phyloP scores from a whole-genome alignment of 1,140 invertebrate genomes.

The Pseudomyrmex flavicornis region DNA sequence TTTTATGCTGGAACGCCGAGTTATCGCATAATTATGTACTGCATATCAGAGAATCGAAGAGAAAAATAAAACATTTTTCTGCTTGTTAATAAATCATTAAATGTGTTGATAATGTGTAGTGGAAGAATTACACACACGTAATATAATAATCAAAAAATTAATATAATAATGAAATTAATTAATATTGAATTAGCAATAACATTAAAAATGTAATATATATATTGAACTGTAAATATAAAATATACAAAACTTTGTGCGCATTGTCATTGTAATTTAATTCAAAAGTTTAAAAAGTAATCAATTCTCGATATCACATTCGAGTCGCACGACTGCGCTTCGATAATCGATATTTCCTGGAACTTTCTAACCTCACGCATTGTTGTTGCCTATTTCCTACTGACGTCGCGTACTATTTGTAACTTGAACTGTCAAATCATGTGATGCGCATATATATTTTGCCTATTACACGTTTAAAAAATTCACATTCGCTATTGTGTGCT shows the following conservation, averaged over 20 bases:
- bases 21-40: constrained; percentile 20
- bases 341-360: too few relatives aligned
- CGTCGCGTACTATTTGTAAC: constrained; percentile 32
- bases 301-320: too few relatives aligned
- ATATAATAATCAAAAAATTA: too few relatives aligned
- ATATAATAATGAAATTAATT: too few relatives aligned
- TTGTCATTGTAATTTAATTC: too few relatives aligned
- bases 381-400: not conserved
- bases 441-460: constrained; percentile 4
- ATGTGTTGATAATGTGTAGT: not conserved
- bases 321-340: not conserved
- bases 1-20: constrained; percentile 21
- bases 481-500: not conserved
- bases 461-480: not conserved
- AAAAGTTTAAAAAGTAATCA: too few relatives aligned
- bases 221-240: too few relatives aligned
- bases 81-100: constrained; percentile 14
- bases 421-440: constrained; percentile 56
- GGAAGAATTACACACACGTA: not conserved
- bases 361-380: constrained; percentile 14
- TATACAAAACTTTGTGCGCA: too few relatives aligned
- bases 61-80: not conserved
- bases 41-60: not conserved
- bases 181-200: too few relatives aligned
- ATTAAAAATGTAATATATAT: too few relatives aligned